A percentile compares a stretch with the other conserved stretches of the same genome.
These are phyloP conservation scores for Camelus dromedarius DNA, from an alignment of 2,113 vertebrate species.

Conservation along the genomic window DNA sequence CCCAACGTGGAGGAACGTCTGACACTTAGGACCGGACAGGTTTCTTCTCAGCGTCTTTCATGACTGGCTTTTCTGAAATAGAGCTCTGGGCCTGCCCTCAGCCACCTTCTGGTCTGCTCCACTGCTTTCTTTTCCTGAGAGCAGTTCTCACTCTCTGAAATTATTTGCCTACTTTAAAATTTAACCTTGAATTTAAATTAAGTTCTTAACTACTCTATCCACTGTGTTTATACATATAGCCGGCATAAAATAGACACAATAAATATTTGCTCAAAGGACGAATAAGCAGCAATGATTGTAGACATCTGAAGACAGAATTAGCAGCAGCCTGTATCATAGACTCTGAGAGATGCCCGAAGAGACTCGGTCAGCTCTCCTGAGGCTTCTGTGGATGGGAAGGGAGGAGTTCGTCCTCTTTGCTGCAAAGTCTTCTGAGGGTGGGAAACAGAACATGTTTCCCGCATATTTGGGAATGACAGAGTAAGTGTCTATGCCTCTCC, in stretches of 20 bases:
- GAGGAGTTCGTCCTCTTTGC: neutral
- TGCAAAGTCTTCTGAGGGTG: neutral
- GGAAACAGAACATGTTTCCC: neutral
- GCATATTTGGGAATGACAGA: neutral
- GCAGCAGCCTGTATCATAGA: neutral
- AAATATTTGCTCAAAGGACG: neutral
- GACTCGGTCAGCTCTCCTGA: accelerated
- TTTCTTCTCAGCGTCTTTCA: neutral
- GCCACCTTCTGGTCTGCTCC: too few relatives aligned
- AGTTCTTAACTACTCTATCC: neutral
- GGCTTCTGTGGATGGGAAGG: neutral
- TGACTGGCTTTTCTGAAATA: neutral
- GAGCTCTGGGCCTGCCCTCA: neutral
- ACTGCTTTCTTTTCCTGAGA: neutral
- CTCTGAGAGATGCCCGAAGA: neutral
- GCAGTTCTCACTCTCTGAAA: neutral
- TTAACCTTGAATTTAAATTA: neutral
- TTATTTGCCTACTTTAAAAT: neutral
- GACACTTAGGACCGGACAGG: too few relatives aligned
- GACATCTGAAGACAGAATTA: neutral
- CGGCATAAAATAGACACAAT: neutral
- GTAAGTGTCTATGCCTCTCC: neutral
- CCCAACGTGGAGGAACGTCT: accelerated
- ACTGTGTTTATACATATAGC: neutral
- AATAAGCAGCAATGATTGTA: too few relatives aligned